These are phyloP conservation scores for Sigmodon hispidus DNA, from an alignment of 2,113 vertebrate species.

Conservation along the genomic window DNA sequence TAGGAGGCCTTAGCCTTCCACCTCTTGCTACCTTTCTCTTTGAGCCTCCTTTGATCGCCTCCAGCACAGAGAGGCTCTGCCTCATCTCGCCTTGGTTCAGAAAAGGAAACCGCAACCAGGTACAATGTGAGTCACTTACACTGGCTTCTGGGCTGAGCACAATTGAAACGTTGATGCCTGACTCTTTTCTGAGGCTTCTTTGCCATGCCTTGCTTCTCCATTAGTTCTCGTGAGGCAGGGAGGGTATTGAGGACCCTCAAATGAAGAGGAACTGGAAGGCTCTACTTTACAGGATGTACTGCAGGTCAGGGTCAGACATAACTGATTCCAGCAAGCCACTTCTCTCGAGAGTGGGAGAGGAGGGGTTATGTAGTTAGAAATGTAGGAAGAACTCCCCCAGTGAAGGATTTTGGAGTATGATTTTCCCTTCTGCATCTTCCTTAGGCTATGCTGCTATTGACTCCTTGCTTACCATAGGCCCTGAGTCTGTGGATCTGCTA, in stretches of 20 bases:
- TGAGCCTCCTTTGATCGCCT: neutral
- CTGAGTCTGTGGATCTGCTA: neutral
- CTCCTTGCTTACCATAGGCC: neutral
- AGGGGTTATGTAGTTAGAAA: neutral
- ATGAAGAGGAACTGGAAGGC: neutral
- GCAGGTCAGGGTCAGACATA: neutral
- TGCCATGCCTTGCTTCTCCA: neutral
- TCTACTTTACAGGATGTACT: neutral
- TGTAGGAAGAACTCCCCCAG: neutral
- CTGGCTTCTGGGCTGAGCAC: neutral
- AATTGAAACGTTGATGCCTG: neutral
- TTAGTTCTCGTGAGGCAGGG: neutral
- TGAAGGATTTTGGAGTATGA: neutral
- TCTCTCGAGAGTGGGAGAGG: neutral
- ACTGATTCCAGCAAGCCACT: neutral
- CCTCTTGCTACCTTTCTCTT: neutral
- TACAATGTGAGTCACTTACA: neutral
- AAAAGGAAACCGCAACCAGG: neutral
- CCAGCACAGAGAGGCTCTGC: neutral
- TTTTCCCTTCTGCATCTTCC: neutral
- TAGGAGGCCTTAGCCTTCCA: neutral
- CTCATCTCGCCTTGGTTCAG: neutral
- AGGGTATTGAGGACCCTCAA: neutral
- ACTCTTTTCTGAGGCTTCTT: neutral
- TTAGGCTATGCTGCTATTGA: neutral